Conservation (phyloP, 92 coral and sea anemone genomes). For the Pocillopora grandis region DNA sequence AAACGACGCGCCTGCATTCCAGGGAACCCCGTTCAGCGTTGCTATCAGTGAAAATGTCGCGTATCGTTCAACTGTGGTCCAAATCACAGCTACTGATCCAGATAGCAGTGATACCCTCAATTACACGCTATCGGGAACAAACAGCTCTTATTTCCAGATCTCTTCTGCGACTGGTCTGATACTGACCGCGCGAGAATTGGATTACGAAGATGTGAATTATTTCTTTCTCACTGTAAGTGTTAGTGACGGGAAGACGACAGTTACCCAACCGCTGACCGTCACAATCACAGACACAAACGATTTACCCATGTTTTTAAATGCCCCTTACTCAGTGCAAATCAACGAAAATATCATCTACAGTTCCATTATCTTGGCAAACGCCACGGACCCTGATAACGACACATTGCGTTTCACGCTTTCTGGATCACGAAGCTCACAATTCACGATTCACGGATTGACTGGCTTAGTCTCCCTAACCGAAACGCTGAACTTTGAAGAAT, state of each 20-base stretch:
- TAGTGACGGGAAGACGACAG: conserved; percentile 48
- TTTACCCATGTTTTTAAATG: conserved; percentile 43
- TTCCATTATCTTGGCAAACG: conserved; percentile 50
- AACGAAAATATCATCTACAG: conserved; percentile 52
- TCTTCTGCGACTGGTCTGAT: conserved; percentile 61
- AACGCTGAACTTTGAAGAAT: conserved; percentile 57
- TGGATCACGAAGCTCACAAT: conserved; percentile 56
- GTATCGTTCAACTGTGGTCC: conserved; percentile 50
- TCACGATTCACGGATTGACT: conserved; percentile 49
- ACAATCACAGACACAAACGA: conserved; percentile 55
- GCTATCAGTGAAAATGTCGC: conserved; percentile 51
- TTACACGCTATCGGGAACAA: conserved; percentile 56
- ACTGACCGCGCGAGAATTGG: conserved; percentile 47
- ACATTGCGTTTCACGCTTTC: conserved; percentile 48
- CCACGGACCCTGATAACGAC: conserved; percentile 69
- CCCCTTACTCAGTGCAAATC: conserved; percentile 48
- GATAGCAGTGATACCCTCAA: conserved; percentile 50
- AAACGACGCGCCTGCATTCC: conserved; percentile 61
- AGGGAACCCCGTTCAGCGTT: conserved; percentile 53
- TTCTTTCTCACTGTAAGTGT: conserved; percentile 50
- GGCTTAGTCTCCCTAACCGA: conserved; percentile 52
- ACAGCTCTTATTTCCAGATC: conserved; percentile 62
- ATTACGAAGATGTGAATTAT: conserved; percentile 53
- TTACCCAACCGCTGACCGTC: conserved; percentile 56
- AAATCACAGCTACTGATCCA: conserved; percentile 54